Evolutionary conservation across 2,113 vertebrate species (phyloP), one percentile per base, ranked within the genome.

Genomic region (Scomber scombrus): DNA sequence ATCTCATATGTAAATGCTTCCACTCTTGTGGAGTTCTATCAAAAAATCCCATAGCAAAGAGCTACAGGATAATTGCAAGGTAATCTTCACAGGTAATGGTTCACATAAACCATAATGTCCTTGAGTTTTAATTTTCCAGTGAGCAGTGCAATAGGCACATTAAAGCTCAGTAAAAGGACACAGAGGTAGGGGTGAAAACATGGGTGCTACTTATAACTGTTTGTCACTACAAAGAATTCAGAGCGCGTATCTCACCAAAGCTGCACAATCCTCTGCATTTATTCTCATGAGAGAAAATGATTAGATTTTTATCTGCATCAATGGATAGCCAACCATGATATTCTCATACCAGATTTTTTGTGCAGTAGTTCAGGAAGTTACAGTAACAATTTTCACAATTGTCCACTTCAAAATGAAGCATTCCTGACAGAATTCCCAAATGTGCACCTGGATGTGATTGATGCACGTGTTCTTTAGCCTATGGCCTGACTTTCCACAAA

Each of bases 81-180:
- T 80, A 21, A 80, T 75, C 54, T 58, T 79, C 58, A n/a, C n/a
- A n/a, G n/a, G n/a, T n/a, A n/a, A n/a, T n/a, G n/a, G n/a, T n/a
- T n/a, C n/a, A 64, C 54, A 80, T 69, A 52, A 87, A 82, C 64
- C 79, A 66, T 4, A 62, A 14, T 66, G n/a, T 71, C 81, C 70
- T 76, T 79, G 74, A 83, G 50, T 76, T 81, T 86, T 84, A 43
- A 60, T 64, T 81, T 80, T 14, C 23, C 52, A 47, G n/a, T 57
- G 26, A 69, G 65, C 51, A 49, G 65, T 45, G 66, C 34, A 80
- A 62, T 61, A 26, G 80, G 49, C 19, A 80, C 71, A 78, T 43
- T 66, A 51, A 66, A 69, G 66, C 50, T 52, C 31, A 34, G 56
- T 23, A 10, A 81, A 51, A 76, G 55, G 72, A 75, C 60, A 70